These are phyloP conservation scores for Psittacula echo DNA, from an alignment of 2,797 vertebrate genomes.

Conservation along the genomic window DNA sequence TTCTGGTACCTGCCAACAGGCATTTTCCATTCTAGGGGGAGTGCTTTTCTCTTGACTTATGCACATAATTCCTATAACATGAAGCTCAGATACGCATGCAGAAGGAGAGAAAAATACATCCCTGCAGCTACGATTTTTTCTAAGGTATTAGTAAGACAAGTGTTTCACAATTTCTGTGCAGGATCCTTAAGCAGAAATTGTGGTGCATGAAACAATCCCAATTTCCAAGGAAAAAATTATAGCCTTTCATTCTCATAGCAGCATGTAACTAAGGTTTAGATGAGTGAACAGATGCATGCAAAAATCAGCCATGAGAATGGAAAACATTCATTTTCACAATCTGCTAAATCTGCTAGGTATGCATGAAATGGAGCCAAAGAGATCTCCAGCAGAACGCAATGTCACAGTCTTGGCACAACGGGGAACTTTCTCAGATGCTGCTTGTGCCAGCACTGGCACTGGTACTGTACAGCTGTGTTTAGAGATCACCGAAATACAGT, in stretches of 20 bases:
- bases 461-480: conserved; percentile 44
- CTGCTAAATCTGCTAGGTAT: conserved; percentile 78
- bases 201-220: conserved; percentile 57
- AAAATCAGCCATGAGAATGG: conserved; percentile 72
- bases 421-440: conserved; percentile 55
- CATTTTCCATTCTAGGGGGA: conserved; percentile 61
- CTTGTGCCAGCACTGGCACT: conserved; percentile 51
- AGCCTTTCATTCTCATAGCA: conserved; percentile 76
- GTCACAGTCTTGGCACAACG: conserved; percentile 67
- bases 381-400: conserved; percentile 74
- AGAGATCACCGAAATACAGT: background rate
- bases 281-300: conserved; percentile 77
- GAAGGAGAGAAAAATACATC: conserved; percentile 42
- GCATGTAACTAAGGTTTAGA: conserved; percentile 78
- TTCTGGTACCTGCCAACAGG: conserved; percentile 60
- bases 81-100: background rate
- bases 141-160: conserved; percentile 64
- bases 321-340: conserved; percentile 80
- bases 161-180: conserved; percentile 58
- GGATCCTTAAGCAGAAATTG: conserved; percentile 70
- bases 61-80: conserved; percentile 6
- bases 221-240: conserved; percentile 75
- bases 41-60: conserved; percentile 35
- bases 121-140: conserved; percentile 9
- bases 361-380: conserved; percentile 73